Conservation (phyloP, 2,888 invertebrate genomes). For the Stratiomys singularior region DNA sequence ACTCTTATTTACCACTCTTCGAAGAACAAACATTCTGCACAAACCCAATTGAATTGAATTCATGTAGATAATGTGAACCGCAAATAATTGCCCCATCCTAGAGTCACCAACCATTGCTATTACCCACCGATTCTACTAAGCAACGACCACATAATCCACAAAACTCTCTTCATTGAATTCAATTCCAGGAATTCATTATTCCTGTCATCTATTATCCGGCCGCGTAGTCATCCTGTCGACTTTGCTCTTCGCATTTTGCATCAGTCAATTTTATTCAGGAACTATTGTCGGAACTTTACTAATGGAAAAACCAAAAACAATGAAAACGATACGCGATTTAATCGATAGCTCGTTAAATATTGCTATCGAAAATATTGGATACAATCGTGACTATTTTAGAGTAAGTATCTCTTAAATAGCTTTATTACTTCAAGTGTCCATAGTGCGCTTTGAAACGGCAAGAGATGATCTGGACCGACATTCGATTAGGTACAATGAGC, state of each 20-base stretch:
- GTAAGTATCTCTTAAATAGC: slow-evolving; percentile 61
- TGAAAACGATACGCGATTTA: slow-evolving; percentile 70
- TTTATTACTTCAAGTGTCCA: too few species aligned
- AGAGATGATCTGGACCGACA: too few species aligned
- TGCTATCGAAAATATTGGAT: slow-evolving; percentile 73
- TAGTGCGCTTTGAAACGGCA: too few species aligned
- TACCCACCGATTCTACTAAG: slow-evolving; percentile 15
- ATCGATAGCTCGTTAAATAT: slow-evolving; percentile 70
- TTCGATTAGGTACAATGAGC: too few species aligned
- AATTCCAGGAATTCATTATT: slow-evolving; percentile 65
- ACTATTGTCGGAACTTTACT: slow-evolving; percentile 75
- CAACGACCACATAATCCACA: slow-evolving; percentile 57
- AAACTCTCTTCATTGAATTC: slow-evolving; percentile 46
- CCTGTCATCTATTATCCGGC: slow-evolving; percentile 66
- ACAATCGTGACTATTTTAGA: slow-evolving; percentile 73
- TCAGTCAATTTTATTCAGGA: slow-evolving; percentile 78
- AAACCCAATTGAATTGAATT: background rate
- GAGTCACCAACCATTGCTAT: background rate
- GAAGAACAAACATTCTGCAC: background rate
- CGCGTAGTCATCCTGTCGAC: slow-evolving; percentile 68
- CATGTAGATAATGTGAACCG: slow-evolving; percentile 20
- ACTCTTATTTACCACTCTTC: background rate
- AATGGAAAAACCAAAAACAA: slow-evolving; percentile 71
- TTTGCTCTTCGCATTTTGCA: slow-evolving; percentile 70
- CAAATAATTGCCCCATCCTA: slow-evolving; percentile 3